Percentiles rank a stretch among this genome's conserved stretches.
Conservation (phyloP, 2,888 invertebrate species). For the Epirrhoe tristata region DNA sequence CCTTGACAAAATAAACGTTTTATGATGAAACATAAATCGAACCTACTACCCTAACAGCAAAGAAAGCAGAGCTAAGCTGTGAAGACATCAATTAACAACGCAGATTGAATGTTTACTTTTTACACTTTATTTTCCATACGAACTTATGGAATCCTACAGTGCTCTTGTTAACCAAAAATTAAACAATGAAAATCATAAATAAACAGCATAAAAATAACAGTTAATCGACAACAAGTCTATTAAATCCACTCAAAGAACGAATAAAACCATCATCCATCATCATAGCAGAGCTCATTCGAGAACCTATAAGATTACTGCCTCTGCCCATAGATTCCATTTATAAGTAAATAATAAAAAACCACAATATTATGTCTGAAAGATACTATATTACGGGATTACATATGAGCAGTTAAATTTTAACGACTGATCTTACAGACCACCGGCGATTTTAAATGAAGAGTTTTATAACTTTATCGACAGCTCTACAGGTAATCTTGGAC, state of each 20-base stretch:
- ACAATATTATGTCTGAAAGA: conserved; percentile 56
- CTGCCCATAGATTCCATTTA: conserved; percentile 49
- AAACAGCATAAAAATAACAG: conserved; percentile 30
- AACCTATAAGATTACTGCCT: conserved; percentile 32
- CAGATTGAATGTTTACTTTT: neutral
- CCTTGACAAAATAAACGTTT: too few species aligned
- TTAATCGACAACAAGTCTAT: conserved; percentile 29
- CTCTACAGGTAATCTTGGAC: conserved; percentile 36
- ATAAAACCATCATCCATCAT: conserved; percentile 33
- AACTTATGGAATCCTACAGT: neutral
- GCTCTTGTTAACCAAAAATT: neutral
- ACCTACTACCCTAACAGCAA: too few species aligned
- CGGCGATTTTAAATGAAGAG: conserved; percentile 47
- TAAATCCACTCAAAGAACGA: conserved; percentile 34
- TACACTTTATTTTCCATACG: neutral
- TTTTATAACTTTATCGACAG: conserved; percentile 39
- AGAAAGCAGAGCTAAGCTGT: too few species aligned
- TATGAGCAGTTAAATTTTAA: conserved; percentile 61
- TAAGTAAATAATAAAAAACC: conserved; percentile 56
- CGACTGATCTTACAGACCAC: conserved; percentile 54
- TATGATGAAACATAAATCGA: too few species aligned
- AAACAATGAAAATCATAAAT: conserved; percentile 21
- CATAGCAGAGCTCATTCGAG: conserved; percentile 31
- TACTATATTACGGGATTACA: conserved; percentile 59
- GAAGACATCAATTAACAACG: too few species aligned